phyloP scores from a whole-genome alignment of 2,888 invertebrate genomes.

The Brachyopa scutellaris region DNA sequence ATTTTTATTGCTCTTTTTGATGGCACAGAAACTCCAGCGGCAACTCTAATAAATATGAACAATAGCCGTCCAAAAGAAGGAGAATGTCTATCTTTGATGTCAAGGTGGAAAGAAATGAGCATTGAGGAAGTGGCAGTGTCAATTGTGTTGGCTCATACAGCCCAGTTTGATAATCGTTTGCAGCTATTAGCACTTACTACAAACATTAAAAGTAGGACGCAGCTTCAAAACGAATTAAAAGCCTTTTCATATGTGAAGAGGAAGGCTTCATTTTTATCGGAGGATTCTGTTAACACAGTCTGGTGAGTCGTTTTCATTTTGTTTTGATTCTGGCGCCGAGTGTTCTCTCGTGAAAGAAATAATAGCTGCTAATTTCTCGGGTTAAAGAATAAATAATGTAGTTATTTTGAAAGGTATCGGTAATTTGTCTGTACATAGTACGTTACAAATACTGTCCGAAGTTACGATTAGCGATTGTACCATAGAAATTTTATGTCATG shows the following conservation, averaged over 20 bases:
- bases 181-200: constrained; percentile 56
- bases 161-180: constrained; percentile 46
- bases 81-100: constrained; percentile 3
- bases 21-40: constrained; percentile 14
- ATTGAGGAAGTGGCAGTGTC: constrained; percentile 46
- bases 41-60: neutral
- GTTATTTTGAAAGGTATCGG: constrained; percentile 55
- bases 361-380: constrained; percentile 43
- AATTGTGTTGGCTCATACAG: constrained; percentile 36
- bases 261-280: too few species aligned
- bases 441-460: constrained; percentile 24
- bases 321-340: constrained; percentile 50
- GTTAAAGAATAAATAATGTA: constrained; percentile 48
- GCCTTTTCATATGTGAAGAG: neutral
- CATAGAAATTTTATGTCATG: constrained; percentile 34
- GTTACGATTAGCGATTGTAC: constrained; percentile 36
- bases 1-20: constrained; percentile 39
- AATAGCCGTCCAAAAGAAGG: neutral
- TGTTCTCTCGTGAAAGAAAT: too few species aligned
- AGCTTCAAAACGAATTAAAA: constrained; percentile 39
- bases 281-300: too few species aligned
- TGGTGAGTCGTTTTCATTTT: constrained; percentile 49
- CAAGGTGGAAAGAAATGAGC: constrained; percentile 44
- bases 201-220: constrained; percentile 34
- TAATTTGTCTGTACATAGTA: constrained; percentile 32